Percentiles rank a stretch among this genome's conserved stretches.
These are phyloP conservation scores for Hoplodrina blanda DNA, from an alignment of 2,888 invertebrate species.

Conservation along the genomic window DNA sequence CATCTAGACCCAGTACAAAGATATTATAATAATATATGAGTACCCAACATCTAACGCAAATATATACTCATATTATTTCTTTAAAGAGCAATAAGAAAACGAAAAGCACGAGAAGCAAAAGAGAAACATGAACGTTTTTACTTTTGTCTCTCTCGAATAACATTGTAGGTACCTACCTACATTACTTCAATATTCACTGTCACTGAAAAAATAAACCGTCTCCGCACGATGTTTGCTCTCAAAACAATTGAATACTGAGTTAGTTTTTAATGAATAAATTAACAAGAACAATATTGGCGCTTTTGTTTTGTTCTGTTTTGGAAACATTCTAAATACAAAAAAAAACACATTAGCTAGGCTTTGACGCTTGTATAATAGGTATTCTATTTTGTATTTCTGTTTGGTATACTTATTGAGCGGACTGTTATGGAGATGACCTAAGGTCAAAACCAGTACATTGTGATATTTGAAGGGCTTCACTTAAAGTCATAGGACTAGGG, in stretches of 20 bases:
- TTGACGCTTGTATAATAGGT: not conserved
- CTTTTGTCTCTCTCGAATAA: slow-evolving; percentile 35
- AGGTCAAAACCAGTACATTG: too few relatives aligned
- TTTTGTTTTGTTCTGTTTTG: slow-evolving; percentile 11
- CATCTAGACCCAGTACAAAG: slow-evolving; percentile 9
- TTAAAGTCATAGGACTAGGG: too few relatives aligned
- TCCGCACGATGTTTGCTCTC: slow-evolving; percentile 35
- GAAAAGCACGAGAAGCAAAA: slow-evolving; percentile 19
- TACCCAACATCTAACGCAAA: slow-evolving; percentile 4
- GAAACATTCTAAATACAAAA: not conserved
- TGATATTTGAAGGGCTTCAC: too few relatives aligned
- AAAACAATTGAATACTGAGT: slow-evolving; percentile 40
- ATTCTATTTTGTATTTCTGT: too few relatives aligned
- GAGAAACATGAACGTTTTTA: slow-evolving; percentile 23
- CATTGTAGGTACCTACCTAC: slow-evolving; percentile 15
- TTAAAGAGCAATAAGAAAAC: slow-evolving; percentile 27
- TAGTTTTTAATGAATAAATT: slow-evolving; percentile 45
- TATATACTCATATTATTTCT: slow-evolving; percentile 39
- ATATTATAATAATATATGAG: slow-evolving; percentile 10
- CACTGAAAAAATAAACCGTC: slow-evolving; percentile 54
- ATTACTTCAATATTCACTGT: slow-evolving; percentile 58
- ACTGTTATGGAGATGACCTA: too few relatives aligned
- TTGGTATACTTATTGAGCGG: too few relatives aligned
- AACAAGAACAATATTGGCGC: slow-evolving; percentile 9
- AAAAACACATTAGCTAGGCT: not conserved